Evolutionary conservation across 2,113 vertebrate genomes (phyloP), one percentile per base, ranked within the genome.

Genomic region (Xiphophorus hellerii): DNA sequence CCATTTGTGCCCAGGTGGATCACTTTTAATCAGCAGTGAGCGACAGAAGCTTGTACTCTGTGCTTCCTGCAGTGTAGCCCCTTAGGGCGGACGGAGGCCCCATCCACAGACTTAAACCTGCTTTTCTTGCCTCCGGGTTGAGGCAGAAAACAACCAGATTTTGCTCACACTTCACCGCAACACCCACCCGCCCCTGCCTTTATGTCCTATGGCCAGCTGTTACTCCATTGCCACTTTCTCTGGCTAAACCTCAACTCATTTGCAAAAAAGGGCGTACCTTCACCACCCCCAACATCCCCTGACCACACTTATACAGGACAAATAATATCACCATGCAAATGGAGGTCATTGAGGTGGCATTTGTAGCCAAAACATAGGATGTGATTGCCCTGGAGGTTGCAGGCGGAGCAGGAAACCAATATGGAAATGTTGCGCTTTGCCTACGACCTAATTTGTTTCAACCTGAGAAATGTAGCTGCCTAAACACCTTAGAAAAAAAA

Each of bases 351-450:
- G 61, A 76, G 71, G 39, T 66, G 73, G 80, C 61, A 81, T 89
- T 85, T 86, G 86, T 73, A 85, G 76, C 84, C 85, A 86, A 85
- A 88, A 80, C 84, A 74, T 64, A 66, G 62, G 82, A 81, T 65
- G 73, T 15, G 71, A 84, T 65, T 78, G 70, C 35, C 76, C 78
- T 83, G 73, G 79, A 80, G 74, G 77, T 67, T 65, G 27, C 30
- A 5, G 65, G 78, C 27, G 68, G 60, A 74, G 73, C 84, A 87
- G 90, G 88, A 91, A 90, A 82, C 81, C 91, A 88, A 90, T 81
- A 92, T 90, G 89, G 77, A 92, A 93, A 93, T 90, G 72, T 5
- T 3, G 2, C 42, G 4, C 64, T 91, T 90, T 91, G 82, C 85
- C 81, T 89, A 33, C 2, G 29, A 78, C 73, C 80, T 84, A 33